phyloP scores from a whole-genome alignment of 2,797 vertebrate genomes.

The Otus scops region DNA sequence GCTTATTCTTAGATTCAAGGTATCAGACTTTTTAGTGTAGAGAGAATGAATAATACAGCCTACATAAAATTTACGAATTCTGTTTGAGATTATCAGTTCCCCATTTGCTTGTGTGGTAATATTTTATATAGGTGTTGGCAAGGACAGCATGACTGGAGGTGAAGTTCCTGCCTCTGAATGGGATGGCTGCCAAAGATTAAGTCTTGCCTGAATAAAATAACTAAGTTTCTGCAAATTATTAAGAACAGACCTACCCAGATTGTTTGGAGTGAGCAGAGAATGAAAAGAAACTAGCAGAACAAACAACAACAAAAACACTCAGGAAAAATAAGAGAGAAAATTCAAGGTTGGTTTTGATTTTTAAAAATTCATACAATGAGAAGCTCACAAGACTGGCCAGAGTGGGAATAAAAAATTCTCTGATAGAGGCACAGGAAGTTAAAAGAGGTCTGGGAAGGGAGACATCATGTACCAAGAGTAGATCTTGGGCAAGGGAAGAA shows the following conservation, averaged over 20 bases:
- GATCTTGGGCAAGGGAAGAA: background rate
- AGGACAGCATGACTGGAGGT: background rate
- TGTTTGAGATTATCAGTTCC: background rate
- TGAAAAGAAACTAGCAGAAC: background rate
- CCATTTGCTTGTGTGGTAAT: background rate
- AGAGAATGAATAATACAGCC: background rate
- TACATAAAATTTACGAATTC: background rate
- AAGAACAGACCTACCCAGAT: background rate
- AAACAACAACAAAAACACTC: background rate
- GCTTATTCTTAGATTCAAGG: background rate
- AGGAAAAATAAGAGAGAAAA: background rate
- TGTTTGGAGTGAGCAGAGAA: background rate
- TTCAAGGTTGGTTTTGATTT: background rate
- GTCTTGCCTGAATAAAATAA: background rate
- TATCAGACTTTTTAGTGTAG: background rate
- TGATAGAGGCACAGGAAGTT: background rate
- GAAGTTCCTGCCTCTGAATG: background rate
- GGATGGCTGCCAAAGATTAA: background rate
- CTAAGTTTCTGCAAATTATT: background rate
- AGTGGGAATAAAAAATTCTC: background rate
- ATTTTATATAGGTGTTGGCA: conserved; percentile 7
- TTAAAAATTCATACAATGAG: background rate
- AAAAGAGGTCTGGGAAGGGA: background rate
- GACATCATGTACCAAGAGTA: background rate
- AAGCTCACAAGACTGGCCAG: background rate